Evolutionary conservation across 2,888 invertebrate genomes (phyloP).

Genomic region (Leuctra nigra): DNA sequence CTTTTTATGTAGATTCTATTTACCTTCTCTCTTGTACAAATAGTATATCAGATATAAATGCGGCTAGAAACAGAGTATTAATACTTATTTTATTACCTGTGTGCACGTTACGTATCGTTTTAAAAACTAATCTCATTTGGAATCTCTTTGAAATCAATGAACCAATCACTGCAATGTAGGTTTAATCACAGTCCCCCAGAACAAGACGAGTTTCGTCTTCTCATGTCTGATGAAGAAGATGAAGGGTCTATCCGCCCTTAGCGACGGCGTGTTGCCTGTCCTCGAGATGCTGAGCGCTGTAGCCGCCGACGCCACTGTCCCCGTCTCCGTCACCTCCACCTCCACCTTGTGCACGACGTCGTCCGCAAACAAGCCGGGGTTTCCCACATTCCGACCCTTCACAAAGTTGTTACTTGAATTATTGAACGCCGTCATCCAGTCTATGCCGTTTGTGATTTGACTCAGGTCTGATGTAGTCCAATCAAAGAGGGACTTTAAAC

Average conservation of each 20-base stretch:
- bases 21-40: too few relatives aligned
- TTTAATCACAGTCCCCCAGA: slow-evolving; percentile 60
- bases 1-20: too few relatives aligned
- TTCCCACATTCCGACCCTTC: not conserved
- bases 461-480: slow-evolving; percentile 58
- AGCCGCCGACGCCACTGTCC: slow-evolving; percentile 65
- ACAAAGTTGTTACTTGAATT: not conserved
- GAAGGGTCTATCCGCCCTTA: slow-evolving; percentile 62
- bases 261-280: slow-evolving; percentile 45
- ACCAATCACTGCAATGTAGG: too few relatives aligned
- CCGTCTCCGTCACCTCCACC: slow-evolving; percentile 48
- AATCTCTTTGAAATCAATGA: too few relatives aligned
- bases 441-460: slow-evolving; percentile 47
- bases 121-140: too few relatives aligned
- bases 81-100: too few relatives aligned
- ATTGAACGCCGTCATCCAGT: not conserved
- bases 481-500: slow-evolving; percentile 56
- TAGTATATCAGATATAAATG: too few relatives aligned
- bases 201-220: slow-evolving; percentile 56
- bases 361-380: slow-evolving; percentile 50
- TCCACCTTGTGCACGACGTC: slow-evolving; percentile 55
- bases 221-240: slow-evolving; percentile 66
- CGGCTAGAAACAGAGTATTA: too few relatives aligned
- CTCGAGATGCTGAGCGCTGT: slow-evolving; percentile 52
- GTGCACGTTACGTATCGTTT: too few relatives aligned